phyloP scores from a whole-genome alignment of 2,888 invertebrate species.

The Lomographa bimaculata region DNA sequence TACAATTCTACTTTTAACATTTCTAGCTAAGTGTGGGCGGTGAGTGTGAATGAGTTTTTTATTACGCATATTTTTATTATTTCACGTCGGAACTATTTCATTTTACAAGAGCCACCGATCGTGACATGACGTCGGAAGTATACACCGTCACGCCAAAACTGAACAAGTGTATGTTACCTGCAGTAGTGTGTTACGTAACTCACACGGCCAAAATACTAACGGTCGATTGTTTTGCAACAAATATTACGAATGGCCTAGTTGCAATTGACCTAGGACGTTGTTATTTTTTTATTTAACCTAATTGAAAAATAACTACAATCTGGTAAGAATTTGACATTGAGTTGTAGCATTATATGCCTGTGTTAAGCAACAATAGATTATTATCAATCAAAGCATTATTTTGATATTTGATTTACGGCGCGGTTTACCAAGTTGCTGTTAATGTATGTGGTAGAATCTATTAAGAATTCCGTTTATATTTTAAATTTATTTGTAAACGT shows the following conservation, averaged over 20 bases:
- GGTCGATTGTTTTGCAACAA: slow-evolving; percentile 17
- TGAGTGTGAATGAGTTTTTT: no score
- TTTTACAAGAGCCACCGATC: slow-evolving; percentile 13
- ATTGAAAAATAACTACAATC: slow-evolving; percentile 17
- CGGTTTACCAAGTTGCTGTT: no score
- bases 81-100: slow-evolving; percentile 1
- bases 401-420: no score
- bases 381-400: no score
- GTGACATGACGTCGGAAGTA: slow-evolving; percentile 20
- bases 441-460: no score
- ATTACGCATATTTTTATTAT: no score
- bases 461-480: no score
- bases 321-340: slow-evolving; percentile 9
- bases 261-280: slow-evolving; percentile 32
- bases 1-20: no score
- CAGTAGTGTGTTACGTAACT: slow-evolving; percentile 11
- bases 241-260: slow-evolving; percentile 15
- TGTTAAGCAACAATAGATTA: no score
- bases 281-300: slow-evolving; percentile 11
- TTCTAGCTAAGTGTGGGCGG: no score
- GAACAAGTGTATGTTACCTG: slow-evolving; percentile 7
- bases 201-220: slow-evolving; percentile 13
- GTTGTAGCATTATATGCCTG: no score
- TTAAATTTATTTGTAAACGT: no score
- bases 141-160: slow-evolving; percentile 4